Evolutionary conservation across 2,888 invertebrate species (phyloP), one percentile per base, ranked within the genome.

Genomic region (Tetranychus piercei): DNA sequence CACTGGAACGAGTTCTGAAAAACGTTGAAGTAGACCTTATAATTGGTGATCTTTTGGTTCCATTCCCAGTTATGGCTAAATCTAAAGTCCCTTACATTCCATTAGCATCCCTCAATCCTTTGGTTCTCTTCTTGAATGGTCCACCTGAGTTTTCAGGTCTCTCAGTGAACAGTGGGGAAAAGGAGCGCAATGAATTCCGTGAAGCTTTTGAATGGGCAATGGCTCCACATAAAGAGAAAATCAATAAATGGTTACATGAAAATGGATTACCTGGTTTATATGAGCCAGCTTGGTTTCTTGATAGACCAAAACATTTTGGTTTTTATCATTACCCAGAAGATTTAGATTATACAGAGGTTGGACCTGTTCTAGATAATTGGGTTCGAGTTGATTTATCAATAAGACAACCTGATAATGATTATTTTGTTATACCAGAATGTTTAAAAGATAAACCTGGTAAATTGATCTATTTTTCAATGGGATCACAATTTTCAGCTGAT

Each of bases 401-500:
- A 20, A 18, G 69, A 69, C 11, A 69, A 23, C 69, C 69, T 11
- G 69, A 69, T 69, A 22, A 11, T 22, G 69, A 71, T 23, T n/a
- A 71, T 8, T 71, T 71, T 44, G 44, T 23, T 23, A 6, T 71
- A 43, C 71, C 71, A 0, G 71, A 43, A 11, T 44, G 20, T 9
- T 34, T 71, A 9, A 44, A 11, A 3, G 15, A 43, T 43, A 44
- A n/a, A n/a, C 43, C 75, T 3, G 75, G 75, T 64, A 75, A 75
- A 70, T 73, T 73, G 67, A 73, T 75, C 7, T 73, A 70, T 43
- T 44, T 75, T 43, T 75, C 75, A 18, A 43, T 75, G 67, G 75
- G 75, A 4, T 73, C 73, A 23, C 43, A 67, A 70, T 74, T 44
- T 20, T 44, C 65, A 43, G 43, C 45, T 1, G 74, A 74, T 71